Base-by-base conservation (phyloP, 2,888 invertebrate genomes). In the Torymus aiolomorphi region DNA sequence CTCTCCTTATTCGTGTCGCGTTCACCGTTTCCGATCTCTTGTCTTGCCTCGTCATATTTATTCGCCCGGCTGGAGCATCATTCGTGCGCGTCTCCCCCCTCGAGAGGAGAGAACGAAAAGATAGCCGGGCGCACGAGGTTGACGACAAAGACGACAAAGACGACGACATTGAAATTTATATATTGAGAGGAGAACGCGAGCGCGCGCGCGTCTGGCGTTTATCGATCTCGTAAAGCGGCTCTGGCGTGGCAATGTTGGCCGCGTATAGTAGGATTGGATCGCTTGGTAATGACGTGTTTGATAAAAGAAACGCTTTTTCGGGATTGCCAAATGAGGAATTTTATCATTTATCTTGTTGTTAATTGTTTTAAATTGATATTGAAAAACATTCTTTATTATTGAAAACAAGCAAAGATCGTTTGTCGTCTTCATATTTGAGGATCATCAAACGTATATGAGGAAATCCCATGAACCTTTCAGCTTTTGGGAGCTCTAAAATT, bases 81-180 rank as follows among this genome's bases (percentile, higher is more conserved):
- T 42, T 42, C 42, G 42, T 42, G 54, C 69, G 24, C 56, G 10
- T 31, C 31, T 3, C 8, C 42, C 42, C 8, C 8, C 1, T 1
- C 56, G 56, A 12, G 31, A 14, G 31, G 10, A 56, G 24, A 24
- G 12, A 57, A 51, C 31, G 24, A n/a, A 52, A 42, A 71, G 24
- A 62, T 72, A 52, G 52, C 62, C 24, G 66, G 65, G 62, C 80
- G 72, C 42, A 8, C 42, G 42, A 8, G 42, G 42, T 42, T 42
- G 42, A 42, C 42, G 42, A 42, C 42, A 42, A 42, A 42, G 42
- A 42, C 42, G 42, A 42, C 42, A 8, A 31, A 3, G 31, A 73
- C 76, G 73, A 80, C 77, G 72, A 65, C 63, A 78, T 82, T 42
- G 42, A 83, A 75, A 84, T 84, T 83, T 84, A 83, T 83, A 83